Base-by-base conservation (phyloP, 2,797 vertebrate genomes). In the Philypnodon macrostomus region DNA sequence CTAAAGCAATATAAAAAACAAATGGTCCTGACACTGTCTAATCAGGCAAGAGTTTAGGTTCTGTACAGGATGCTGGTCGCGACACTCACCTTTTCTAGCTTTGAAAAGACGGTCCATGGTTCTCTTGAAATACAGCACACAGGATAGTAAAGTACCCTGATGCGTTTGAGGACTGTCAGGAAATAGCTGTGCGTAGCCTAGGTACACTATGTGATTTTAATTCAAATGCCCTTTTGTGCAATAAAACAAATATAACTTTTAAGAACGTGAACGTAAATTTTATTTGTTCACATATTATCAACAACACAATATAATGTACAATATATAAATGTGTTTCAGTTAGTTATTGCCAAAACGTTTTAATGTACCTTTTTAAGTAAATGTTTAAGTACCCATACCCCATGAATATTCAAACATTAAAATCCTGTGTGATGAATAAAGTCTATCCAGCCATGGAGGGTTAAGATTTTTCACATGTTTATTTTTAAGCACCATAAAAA, bases 401-500 rank as follows among this genome's bases (percentile, higher is more conserved):
- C 4, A 2, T 39, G 1, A 1, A 6, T 29, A 29, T 29, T 3
- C 7, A 29, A 29, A 29, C 27, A 29, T 29, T 29, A 11, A 29
- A 29, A 29, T 29, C 30, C 4, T 29, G n/a, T n/a, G n/a, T n/a
- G 47, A 47, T 51, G 11, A 80, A 83, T 48, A 53, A 79, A 80
- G 1, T 23, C 42, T 27, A 64, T 64, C 61, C 66, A 82, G 58
- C 17, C 75, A 62, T 23, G 26, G 39, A 64, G 42, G 14, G 31
- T 70, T 80, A 30, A 64, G 24, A 70, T 85, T 85, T 88, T 86
- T 79, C 58, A 83, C 75, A 88, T 70, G 64, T 90, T 90, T 90
- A 88, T 90, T 85, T 82, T 71, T 83, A 81, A 86, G 83, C 83
- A 86, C 84, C 78, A 89, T 89, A 90, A 87, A 89, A 91, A 88